These are phyloP conservation scores for Hydrolagus colliei DNA, from an alignment of 2,797 vertebrate genomes.

Conservation along the genomic window DNA sequence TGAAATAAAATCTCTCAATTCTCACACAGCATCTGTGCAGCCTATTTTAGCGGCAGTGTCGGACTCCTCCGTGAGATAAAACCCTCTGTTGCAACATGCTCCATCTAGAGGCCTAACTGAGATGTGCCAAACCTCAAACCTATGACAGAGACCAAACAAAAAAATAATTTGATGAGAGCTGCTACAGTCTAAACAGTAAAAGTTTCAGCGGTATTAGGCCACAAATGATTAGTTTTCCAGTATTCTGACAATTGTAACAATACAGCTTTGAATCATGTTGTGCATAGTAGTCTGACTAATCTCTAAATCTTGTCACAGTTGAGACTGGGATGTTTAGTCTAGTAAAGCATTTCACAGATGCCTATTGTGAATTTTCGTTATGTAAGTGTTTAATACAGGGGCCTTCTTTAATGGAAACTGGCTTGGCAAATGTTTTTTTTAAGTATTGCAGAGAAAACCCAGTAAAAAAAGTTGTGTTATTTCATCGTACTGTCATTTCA, in stretches of 20 bases:
- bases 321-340: neutral
- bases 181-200: neutral
- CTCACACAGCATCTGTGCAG: no score
- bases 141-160: neutral
- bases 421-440: neutral
- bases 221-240: neutral
- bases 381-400: neutral
- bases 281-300: neutral
- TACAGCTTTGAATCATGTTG: neutral
- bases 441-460: neutral
- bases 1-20: no score
- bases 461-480: neutral
- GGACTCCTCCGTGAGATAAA: neutral
- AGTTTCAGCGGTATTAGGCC: neutral
- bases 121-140: neutral
- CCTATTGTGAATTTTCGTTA: neutral
- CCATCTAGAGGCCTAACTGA: no score
- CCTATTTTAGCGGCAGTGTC: no score
- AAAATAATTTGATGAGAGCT: neutral
- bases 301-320: neutral
- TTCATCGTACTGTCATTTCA: neutral
- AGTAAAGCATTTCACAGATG: neutral
- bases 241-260: neutral
- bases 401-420: neutral
- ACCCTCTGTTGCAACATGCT: neutral